phyloP scores from a whole-genome alignment of 2,888 invertebrate genomes.

The Cephus nigrinus region DNA sequence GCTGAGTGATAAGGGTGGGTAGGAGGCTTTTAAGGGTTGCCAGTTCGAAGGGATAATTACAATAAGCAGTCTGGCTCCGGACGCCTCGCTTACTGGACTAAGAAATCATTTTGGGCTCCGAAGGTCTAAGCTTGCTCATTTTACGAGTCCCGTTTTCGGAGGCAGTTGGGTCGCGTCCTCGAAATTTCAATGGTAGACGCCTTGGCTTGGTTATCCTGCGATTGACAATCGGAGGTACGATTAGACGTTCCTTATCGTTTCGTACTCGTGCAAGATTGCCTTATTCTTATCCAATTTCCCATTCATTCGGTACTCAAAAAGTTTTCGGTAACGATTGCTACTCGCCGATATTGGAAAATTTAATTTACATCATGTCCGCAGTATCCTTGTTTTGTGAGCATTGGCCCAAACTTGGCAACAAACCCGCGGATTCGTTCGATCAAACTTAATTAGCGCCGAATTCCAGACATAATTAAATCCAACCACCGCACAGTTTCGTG shows the following conservation, averaged over 20 bases:
- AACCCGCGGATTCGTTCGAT: conserved; percentile 61
- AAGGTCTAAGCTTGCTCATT: neutral
- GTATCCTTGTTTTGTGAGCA: conserved; percentile 56
- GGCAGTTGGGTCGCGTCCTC: neutral
- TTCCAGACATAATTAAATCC: conserved; percentile 63
- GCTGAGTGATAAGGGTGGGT: conserved; percentile 38
- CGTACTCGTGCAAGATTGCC: neutral
- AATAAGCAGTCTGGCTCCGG: conserved; percentile 52
- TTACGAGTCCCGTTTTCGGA: neutral
- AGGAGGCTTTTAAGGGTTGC: conserved; percentile 17
- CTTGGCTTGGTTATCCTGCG: neutral
- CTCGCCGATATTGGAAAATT: conserved; percentile 40
- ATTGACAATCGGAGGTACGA: neutral
- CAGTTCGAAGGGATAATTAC: conserved; percentile 56
- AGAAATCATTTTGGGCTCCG: conserved; percentile 45
- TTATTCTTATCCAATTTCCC: neutral
- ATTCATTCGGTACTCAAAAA: neutral
- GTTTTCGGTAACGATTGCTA: conserved; percentile 12
- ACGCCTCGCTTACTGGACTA: conserved; percentile 36
- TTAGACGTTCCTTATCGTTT: neutral
- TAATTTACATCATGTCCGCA: conserved; percentile 53
- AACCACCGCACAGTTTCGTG: conserved; percentile 30
- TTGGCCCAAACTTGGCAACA: conserved; percentile 55
- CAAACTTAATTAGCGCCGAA: conserved; percentile 62
- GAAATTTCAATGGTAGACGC: neutral